Percentiles rank a stretch among this genome's conserved stretches.
These are phyloP conservation scores for Nycticebus coucang DNA, from an alignment of 2,113 vertebrate genomes.

Conservation along the genomic window DNA sequence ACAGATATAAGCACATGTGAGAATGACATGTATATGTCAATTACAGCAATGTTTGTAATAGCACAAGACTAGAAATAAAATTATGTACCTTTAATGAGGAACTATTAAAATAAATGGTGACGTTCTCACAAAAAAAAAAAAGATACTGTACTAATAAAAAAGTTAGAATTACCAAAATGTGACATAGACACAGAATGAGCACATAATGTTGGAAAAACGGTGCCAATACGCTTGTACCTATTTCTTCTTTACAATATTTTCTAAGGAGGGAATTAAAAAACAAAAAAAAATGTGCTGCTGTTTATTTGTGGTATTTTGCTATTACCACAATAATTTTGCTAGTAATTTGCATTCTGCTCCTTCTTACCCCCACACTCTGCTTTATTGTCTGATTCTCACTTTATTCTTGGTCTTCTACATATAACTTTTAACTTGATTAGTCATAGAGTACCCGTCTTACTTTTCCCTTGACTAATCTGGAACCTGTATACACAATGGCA, in stretches of 20 bases:
- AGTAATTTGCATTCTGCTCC: background rate
- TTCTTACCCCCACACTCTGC: background rate
- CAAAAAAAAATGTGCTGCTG: background rate
- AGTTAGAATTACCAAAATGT: background rate
- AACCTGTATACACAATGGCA: background rate
- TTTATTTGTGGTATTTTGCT: conserved; percentile 18
- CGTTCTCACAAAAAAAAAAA: background rate
- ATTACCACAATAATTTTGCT: too few species aligned
- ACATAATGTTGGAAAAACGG: background rate
- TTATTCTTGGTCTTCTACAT: background rate
- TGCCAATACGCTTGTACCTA: background rate
- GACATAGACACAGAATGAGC: background rate
- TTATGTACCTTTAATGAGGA: background rate
- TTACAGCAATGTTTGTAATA: background rate
- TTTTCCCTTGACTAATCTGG: background rate
- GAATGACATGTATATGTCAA: background rate
- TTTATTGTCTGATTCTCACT: background rate
- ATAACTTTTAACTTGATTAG: background rate
- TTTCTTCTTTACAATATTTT: background rate
- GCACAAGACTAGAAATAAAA: background rate
- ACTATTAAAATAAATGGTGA: conserved; percentile 11
- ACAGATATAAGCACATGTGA: background rate
- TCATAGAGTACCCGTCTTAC: background rate
- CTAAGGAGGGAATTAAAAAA: background rate
- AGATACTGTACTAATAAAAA: background rate